Base-by-base conservation (phyloP, 2,888 invertebrate genomes). In the Heliothis peltigera region DNA sequence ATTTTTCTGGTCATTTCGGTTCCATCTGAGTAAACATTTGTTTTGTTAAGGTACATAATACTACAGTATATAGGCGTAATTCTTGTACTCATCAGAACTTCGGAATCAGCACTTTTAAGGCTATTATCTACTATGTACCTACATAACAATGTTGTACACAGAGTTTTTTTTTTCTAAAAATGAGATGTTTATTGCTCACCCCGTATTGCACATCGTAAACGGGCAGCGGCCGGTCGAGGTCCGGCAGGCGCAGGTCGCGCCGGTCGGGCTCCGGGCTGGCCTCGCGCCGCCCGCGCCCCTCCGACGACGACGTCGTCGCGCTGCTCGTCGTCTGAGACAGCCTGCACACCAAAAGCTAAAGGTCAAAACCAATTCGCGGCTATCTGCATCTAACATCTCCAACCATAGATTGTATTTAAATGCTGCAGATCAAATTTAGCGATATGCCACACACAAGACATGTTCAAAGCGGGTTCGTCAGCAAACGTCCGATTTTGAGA, bases 231-330 rank as follows among this genome's bases (percentile, higher is more conserved):
- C 89, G 85, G 72, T 94, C 91, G 52, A 95, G 87, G 76, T 93
- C 93, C 39, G 93, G 92, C 18, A 94, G 82, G 32, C 88, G 91
- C 19, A 95, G 84, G 67, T 94, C 92, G 6, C 89, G 85, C 4
- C 91, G 84, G 71, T 92, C 92, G n/a, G 83, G 78, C 63, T 94
- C 94, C 4, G 95, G 95, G 66, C 95, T 94, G 42, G 90, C 93
- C 82, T 87, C 95, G 75, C 86, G 95, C 88, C 88, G 95, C 75
- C 91, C 96, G 88, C 96, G 77, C 89, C 97, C 86, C 95, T 97
- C 87, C 91, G 96, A 89, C 89, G 97, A 90, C 89, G 96, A 95
- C 88, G 96, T 87, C 87, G 96, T 90, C 88, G 96, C 91, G 90
- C 96, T 94, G 86, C 96, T 94, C 17, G 95, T 95, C 10, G 95